Base-by-base conservation (phyloP, 2,888 invertebrate genomes). In the Scaptodrosophila latifasciaeformis region DNA sequence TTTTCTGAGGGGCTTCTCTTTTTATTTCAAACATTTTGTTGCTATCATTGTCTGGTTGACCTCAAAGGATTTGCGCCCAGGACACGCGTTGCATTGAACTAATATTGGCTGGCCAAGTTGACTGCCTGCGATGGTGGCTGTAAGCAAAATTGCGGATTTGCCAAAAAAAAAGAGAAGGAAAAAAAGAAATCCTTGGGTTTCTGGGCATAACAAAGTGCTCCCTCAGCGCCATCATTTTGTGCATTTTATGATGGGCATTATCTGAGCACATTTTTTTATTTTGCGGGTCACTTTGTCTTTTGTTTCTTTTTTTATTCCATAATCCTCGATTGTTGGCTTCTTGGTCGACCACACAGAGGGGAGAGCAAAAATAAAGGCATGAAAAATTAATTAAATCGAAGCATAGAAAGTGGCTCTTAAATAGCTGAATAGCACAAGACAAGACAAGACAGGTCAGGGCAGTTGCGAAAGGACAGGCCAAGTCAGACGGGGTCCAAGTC, bases 191-290 rank as follows among this genome's bases (percentile, higher is more conserved):
- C 24, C 24, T 24, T 24, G 59, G 31, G 27, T 42, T 13, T 21
- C 12, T 24, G 24, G 24, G 24, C 24, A 24, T 24, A 24, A 24
- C 24, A 24, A 24, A 67, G 61, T 70, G 72, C 53, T 78, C 72
- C 66, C 79, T 58, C 34, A 54, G 59, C 79, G 69, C 59, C 66
- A 71, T 63, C 66, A 71, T 72, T 66, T 71, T 69, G 50, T 45
- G 59, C 64, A 71, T 59, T 72, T 72, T 76, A 72, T 68, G 76
- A 60, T 18, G 17, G 56, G 51, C 56, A 60, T 67, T 67, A 52
- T 45, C 49, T n/a, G 6, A 31, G 13, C 19, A 17, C 37, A 37
- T 13, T 37, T 37, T 37, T 7, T 6, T 37, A 37, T 49, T n/a
- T 18, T 24, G 9, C 47, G 10, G 43, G 47, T 45, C 44, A 43